phyloP scores from a whole-genome alignment of 2,113 vertebrate genomes.

The Octodon degus region DNA sequence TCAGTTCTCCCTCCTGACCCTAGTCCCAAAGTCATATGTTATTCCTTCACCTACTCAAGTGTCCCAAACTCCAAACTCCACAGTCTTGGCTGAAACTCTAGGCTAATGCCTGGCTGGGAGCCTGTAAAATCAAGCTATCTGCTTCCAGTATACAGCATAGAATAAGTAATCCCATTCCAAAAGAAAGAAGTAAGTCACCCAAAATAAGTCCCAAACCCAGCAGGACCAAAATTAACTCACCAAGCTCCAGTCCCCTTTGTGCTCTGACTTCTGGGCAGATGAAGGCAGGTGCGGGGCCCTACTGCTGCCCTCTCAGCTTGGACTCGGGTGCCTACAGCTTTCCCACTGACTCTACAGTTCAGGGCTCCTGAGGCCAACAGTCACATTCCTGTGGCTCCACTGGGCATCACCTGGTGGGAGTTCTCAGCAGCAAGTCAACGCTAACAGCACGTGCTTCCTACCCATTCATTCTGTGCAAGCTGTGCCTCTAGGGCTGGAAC shows the following conservation, averaged over 20 bases:
- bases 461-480: background rate
- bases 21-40: background rate
- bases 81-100: background rate
- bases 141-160: background rate
- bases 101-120: background rate
- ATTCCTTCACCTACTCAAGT: background rate
- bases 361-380: background rate
- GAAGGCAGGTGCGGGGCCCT: background rate
- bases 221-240: background rate
- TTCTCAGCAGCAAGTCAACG: background rate
- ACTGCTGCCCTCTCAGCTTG: background rate
- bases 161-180: background rate
- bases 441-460: background rate
- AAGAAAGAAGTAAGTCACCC: background rate
- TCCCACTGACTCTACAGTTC: background rate
- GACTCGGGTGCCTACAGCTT: background rate
- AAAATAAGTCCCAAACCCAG: background rate
- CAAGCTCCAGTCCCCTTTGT: background rate
- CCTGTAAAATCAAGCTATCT: background rate
- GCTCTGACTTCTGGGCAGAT: background rate
- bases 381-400: background rate
- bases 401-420: background rate
- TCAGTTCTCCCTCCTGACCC: background rate
- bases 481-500: background rate
- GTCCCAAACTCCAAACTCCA: background rate